Evolutionary conservation across 2,888 invertebrate genomes (phyloP).

Genomic region (Tribolium freemani): DNA sequence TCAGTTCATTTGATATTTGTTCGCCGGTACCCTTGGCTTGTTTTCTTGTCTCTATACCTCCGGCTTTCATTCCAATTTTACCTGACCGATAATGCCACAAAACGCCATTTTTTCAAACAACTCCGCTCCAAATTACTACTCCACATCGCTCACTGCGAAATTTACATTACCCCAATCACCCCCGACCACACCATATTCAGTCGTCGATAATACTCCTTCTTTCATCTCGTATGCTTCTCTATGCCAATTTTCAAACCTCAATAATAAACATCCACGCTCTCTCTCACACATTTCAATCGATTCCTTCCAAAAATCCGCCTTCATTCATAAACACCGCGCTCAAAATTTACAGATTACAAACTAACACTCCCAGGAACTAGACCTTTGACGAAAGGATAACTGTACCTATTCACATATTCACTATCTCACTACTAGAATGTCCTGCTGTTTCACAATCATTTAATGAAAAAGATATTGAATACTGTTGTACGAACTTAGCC

Average conservation of each 20-base stretch:
- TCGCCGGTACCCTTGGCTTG: constrained; percentile 63
- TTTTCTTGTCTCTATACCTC: constrained; percentile 63
- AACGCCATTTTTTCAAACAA: constrained; percentile 42
- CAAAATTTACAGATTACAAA: too few species aligned
- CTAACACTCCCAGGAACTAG: too few species aligned
- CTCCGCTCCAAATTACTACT: constrained; percentile 41
- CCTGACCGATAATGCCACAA: constrained; percentile 51
- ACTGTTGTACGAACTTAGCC: too few species aligned
- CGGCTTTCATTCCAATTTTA: constrained; percentile 56
- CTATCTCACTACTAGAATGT: too few species aligned
- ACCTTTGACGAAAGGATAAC: too few species aligned
- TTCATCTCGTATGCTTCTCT: not conserved
- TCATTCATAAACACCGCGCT: too few species aligned
- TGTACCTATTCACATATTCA: too few species aligned
- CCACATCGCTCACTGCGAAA: constrained; percentile 15
- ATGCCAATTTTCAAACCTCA: constrained; percentile 6
- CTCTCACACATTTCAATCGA: constrained; percentile 2
- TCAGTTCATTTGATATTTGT: constrained; percentile 67
- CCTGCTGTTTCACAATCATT: too few species aligned
- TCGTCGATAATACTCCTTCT: constrained; percentile 8
- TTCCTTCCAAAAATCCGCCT: too few species aligned
- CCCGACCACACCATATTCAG: constrained; percentile 22
- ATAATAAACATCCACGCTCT: not conserved
- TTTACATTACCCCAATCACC: constrained; percentile 26
- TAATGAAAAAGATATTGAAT: too few species aligned